Evolutionary conservation across 2,797 vertebrate genomes (phyloP), one percentile per base, ranked within the genome.

Genomic region (Vultur gryphus): DNA sequence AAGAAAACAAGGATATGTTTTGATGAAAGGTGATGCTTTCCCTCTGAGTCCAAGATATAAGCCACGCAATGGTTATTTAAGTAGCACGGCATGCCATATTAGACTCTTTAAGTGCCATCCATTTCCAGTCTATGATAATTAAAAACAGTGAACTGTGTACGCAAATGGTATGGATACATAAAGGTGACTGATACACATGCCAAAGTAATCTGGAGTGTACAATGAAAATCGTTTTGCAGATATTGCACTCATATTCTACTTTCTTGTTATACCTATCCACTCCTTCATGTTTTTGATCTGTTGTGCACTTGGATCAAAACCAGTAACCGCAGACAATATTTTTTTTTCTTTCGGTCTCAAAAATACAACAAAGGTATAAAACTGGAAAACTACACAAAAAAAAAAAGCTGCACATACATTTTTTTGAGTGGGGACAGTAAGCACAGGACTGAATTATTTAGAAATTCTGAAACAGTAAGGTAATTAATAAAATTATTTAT

Each of bases 271-370:
- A 20, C 31, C 55, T 26, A 5, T 58, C 41, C 39, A 41, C 35
- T 77, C 25, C 62, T 20, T 71, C 23, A 2, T 13, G 35, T 6
- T 43, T 94, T 85, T 73, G 33, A 96, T 96, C 85, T 89, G 57
- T 89, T 91, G 94, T 95, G 95, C 95, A 97, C 84, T 94, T 92
- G 95, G 94, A 89, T 18, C 13, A 10, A 94, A 95, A 90, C n/a
- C 70, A 93, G 46, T 92, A 95, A 91, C 29, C 85, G 87, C 58
- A 93, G 84, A 75, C 24, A 78, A 39, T 10, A 39, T 33, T 46
- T 44, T 67, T 67, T 44, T 48, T 65, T 37, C 54, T 58, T 85
- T 64, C 14, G 2, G n/a, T 73, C 71, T 84, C 79, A 77, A 69
- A 92, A 76, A 89, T 15, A 23, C 44, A 89, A 59, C 9, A 13